Conservation (phyloP, 2,888 invertebrate genomes). For the Chaitophorus viminalis region DNA sequence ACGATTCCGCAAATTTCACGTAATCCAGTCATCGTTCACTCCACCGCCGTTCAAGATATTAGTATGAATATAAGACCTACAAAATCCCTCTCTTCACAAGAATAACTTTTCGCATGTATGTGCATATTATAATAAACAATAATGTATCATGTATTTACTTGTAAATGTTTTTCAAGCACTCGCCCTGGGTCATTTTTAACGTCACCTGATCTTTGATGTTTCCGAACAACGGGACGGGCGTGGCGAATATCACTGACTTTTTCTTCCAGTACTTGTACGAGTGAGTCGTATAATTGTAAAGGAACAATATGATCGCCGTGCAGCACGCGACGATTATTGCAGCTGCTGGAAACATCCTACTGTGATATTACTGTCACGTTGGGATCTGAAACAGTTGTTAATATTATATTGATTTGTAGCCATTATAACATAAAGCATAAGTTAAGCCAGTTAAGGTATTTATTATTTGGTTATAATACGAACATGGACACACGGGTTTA, state of each 20-base stretch:
- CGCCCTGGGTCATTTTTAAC: constrained; percentile 66
- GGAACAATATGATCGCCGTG: not conserved
- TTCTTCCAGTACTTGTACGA: constrained; percentile 68
- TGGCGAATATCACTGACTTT: constrained; percentile 67
- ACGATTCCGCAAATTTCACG: too few relatives aligned
- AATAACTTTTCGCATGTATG: too few relatives aligned
- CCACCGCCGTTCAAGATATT: too few relatives aligned
- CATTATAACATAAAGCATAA: not conserved
- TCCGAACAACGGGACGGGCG: constrained; percentile 68
- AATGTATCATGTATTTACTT: constrained; percentile 65
- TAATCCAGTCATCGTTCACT: too few relatives aligned
- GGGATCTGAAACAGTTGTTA: not conserved
- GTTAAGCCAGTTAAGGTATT: too few relatives aligned
- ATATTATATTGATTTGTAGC: not conserved
- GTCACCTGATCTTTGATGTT: constrained; percentile 67
- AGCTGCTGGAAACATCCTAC: constrained; percentile 37
- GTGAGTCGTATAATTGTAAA: constrained; percentile 37
- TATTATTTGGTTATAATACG: too few relatives aligned
- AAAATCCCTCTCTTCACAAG: too few relatives aligned
- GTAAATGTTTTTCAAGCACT: constrained; percentile 67
- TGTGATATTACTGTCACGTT: not conserved
- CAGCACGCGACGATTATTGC: constrained; percentile 17
- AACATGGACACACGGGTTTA: too few relatives aligned
- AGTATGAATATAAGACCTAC: too few relatives aligned
- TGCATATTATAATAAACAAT: too few relatives aligned